Evolutionary conservation across 2,888 invertebrate genomes (phyloP), one percentile per base, ranked within the genome.

Genomic region (Hypercompe scribonia): DNA sequence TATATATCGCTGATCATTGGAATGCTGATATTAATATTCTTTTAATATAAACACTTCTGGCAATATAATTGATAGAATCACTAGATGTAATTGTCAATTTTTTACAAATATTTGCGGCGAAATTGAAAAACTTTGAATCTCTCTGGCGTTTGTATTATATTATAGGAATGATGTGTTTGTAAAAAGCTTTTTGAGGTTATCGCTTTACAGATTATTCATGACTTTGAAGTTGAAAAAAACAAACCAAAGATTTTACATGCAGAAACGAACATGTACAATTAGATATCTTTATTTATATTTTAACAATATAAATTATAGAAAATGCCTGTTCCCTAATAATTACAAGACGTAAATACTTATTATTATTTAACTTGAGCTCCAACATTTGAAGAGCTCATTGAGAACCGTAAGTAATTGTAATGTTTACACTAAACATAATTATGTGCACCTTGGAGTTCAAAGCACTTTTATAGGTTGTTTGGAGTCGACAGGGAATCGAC

Each of bases 371-470:
- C 34, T 58, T 34, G 15, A 54, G 34, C 54, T 33, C 34, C 34
- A 61, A 58, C 64, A 42, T 68, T 64, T 68, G 34, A 65, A 68
- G n/a, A 36, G 3, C 64, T n/a, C 34, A 34, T 34, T 82, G 77
- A 77, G 81, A 82, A 74, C 77, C 81, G 82, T 85, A 81, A 82
- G 87, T 86, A 87, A 84, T 79, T 81, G 79, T 80, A 46, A 79
- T 87, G 88, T 90, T 90, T 88, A 87, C 87, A 87, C 83, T 79
- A 85, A 82, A 83, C 84, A 86, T 87, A 87, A 88, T 90, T 89
- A 86, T 81, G 87, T 84, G 82, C 82, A 83, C 84, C 80, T 86
- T 84, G 82, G 87, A 90, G 91, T 91, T 90, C 86, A 90, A 88
- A 87, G 89, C 87, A 86, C 89, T 85, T 87, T 86, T 86, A 85